A percentile compares a stretch with the other conserved stretches of the same genome.
phyloP scores from a whole-genome alignment of 2,888 invertebrate species.

The Acanthosepion esculentum region DNA sequence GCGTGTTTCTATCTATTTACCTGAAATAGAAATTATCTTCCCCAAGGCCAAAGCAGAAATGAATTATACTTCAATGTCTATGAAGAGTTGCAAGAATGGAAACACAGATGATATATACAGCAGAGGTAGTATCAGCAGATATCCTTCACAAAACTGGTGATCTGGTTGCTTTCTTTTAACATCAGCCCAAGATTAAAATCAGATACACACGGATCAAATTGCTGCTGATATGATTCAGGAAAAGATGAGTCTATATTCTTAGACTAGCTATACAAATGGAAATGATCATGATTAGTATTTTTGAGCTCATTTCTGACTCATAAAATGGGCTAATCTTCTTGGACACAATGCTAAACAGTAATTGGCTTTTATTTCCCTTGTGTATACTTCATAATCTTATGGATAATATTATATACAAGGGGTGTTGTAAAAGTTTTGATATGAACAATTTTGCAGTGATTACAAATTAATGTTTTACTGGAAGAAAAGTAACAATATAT shows the following conservation, averaged over 20 bases:
- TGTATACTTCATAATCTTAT: no score
- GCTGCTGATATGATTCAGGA: not conserved
- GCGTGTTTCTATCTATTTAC: not conserved
- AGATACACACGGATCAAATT: not conserved
- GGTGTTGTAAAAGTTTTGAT: no score
- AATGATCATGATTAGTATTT: not conserved
- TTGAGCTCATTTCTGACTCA: not conserved
- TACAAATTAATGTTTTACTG: no score
- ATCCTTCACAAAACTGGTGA: not conserved
- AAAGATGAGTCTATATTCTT: not conserved
- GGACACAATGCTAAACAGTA: not conserved
- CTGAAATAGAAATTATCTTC: not conserved
- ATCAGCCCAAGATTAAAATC: not conserved
- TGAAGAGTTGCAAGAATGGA: not conserved
- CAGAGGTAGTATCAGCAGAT: not conserved
- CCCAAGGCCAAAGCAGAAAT: not conserved
- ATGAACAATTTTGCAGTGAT: no score
- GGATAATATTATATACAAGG: no score
- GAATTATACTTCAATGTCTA: not conserved
- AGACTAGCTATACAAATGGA: not conserved
- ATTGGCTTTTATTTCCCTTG: no score
- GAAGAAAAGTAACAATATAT: no score
- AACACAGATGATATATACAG: not conserved
- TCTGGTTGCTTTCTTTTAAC: not conserved
- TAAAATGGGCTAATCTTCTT: not conserved